Evolutionary conservation across 2,888 invertebrate genomes (phyloP).

Genomic region (Synergus laeviventris): DNA sequence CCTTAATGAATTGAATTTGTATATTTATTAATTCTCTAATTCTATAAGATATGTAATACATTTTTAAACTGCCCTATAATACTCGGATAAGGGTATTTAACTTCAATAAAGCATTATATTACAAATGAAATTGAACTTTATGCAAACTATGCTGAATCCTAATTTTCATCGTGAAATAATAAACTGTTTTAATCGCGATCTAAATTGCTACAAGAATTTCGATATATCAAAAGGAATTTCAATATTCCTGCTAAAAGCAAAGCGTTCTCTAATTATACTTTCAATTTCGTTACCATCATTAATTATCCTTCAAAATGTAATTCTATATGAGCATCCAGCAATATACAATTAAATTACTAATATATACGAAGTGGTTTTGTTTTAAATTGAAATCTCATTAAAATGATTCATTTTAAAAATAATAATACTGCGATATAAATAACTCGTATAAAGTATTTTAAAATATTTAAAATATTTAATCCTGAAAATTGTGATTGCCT

Average conservation of each 20-base stretch:
- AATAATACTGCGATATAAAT: background rate
- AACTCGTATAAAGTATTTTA: background rate
- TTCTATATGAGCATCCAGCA: background rate
- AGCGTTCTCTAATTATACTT: background rate
- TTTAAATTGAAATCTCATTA: background rate
- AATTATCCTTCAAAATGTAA: background rate
- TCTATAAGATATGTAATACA: background rate
- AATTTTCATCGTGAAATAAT: background rate
- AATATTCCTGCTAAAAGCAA: background rate
- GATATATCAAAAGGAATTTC: background rate
- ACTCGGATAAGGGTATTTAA: background rate
- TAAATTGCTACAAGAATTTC: background rate
- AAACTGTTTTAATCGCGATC: background rate
- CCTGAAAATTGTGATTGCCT: too few relatives aligned
- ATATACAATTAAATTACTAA: background rate
- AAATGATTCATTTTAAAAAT: background rate
- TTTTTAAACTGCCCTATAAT: background rate
- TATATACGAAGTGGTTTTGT: background rate
- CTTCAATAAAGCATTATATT: background rate
- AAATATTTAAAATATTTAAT: too few relatives aligned
- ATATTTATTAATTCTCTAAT: background rate
- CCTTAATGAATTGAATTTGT: background rate
- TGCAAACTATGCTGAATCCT: background rate
- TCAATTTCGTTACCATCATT: background rate
- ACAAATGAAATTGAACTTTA: background rate